Base-by-base conservation (phyloP, 2,888 invertebrate genomes). In the Ligdia adustata region DNA sequence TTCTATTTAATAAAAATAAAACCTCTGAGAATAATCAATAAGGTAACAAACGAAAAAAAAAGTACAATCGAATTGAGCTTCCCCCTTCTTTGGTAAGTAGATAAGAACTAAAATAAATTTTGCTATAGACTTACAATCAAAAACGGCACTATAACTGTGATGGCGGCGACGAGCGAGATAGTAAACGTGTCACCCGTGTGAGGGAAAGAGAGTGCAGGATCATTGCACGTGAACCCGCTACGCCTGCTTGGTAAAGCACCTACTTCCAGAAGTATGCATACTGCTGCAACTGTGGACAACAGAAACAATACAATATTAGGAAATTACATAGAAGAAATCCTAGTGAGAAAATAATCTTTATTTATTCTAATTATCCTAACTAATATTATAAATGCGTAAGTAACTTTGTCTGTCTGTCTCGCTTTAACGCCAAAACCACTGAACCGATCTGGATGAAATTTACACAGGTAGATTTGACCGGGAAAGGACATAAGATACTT, bases 161-260 rank as follows among this genome's bases (percentile, higher is more conserved):
- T 91, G 4, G 82, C 60, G 1, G 93, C 79, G 11, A 95, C 82
- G 47, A 90, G 62, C 0, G 86, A 76, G 49, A 92, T 82, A 39
- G 92, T 88, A 58, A 96, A 87, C 2, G 94, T 94, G 66, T 95
- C 95, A 1, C 95, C 95, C 0, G 76, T 80, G 72, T 91, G 94
- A 51, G 92, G 92, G 75, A 92, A 92, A 0, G 93, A 92, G 66
- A 95, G 92, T 45, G 91, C 90, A 3, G 94, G 93, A 71, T 96
- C 95, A 64, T 92, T 91, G 85, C 95, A 95, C 60, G 85, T 92
- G 81, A 94, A 95, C 4, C 95, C 95, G 38, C 92, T 84, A 45
- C 89, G 91, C 12, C 91, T 87, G 52, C 92, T 91, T 2, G 94
- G 94, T 16, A 94, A 74, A 12, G 91, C 83, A 0, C 94, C 94